These are phyloP conservation scores for Synanthedon andrenaeformis DNA, from an alignment of 2,888 invertebrate species.

Conservation along the genomic window DNA sequence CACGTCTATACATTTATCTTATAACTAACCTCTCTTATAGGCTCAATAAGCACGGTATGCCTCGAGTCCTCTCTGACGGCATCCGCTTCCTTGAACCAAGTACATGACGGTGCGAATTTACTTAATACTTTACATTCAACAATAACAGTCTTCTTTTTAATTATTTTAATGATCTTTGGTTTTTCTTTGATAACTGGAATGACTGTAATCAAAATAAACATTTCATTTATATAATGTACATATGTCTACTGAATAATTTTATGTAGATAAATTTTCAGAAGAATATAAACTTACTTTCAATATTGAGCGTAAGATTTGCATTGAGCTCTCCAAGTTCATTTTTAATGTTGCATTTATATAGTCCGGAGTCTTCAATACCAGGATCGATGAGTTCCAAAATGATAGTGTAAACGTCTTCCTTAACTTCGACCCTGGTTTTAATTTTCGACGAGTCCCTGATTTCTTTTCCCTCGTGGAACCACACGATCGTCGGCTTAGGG, in stretches of 20 bases:
- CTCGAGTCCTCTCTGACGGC: slow-evolving; percentile 82
- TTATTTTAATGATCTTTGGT: slow-evolving; percentile 90
- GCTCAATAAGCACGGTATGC: slow-evolving; percentile 81
- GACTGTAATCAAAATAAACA: slow-evolving; percentile 63
- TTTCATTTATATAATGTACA: slow-evolving; percentile 2
- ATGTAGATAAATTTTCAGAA: background rate
- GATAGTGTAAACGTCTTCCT: slow-evolving; percentile 86
- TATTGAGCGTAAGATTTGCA: slow-evolving; percentile 96
- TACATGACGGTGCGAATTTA: slow-evolving; percentile 92
- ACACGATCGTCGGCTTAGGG: slow-evolving; percentile 61
- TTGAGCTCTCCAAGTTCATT: slow-evolving; percentile 96
- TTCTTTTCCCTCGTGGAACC: slow-evolving; percentile 69
- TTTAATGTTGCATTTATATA: slow-evolving; percentile 98
- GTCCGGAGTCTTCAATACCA: slow-evolving; percentile 94
- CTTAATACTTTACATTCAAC: slow-evolving; percentile 95
- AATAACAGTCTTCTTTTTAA: slow-evolving; percentile 92
- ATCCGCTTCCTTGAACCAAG: slow-evolving; percentile 91
- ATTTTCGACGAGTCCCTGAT: slow-evolving; percentile 86
- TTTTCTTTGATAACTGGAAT: slow-evolving; percentile 94
- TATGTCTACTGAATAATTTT: background rate
- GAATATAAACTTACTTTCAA: slow-evolving; percentile 84
- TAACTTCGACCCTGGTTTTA: slow-evolving; percentile 81
- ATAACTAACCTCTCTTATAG: slow-evolving; percentile 79
- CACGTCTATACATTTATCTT: no score
- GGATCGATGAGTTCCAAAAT: slow-evolving; percentile 90